These are phyloP conservation scores for Orthonyx spaldingii DNA, from an alignment of 2,113 vertebrate genomes.

Conservation along the genomic window DNA sequence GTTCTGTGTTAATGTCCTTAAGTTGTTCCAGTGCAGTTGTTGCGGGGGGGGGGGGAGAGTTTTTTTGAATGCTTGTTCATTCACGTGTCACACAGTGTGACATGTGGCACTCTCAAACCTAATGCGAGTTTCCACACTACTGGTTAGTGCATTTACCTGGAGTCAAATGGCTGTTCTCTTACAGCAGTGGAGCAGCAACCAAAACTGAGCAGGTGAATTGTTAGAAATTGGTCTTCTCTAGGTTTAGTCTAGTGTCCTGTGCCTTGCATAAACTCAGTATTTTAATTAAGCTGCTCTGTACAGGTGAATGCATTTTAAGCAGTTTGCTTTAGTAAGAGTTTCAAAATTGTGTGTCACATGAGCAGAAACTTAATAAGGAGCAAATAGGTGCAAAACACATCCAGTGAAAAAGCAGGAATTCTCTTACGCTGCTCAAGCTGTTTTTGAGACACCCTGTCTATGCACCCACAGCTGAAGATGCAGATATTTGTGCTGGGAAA, in stretches of 20 bases:
- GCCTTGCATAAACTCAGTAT: neutral
- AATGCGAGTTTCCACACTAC: accelerated
- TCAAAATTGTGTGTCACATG: neutral
- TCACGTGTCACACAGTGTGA: too few relatives aligned
- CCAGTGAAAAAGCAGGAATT: neutral
- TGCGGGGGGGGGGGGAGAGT: accelerated
- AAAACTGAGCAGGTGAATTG: neutral
- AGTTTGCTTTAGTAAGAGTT: neutral
- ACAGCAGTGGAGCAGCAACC: neutral
- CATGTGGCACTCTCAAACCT: neutral
- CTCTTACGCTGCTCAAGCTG: accelerated
- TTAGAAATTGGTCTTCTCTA: neutral
- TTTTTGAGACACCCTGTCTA: neutral
- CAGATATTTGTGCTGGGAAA: neutral
- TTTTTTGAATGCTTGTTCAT: neutral
- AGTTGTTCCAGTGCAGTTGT: neutral
- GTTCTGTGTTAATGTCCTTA: neutral
- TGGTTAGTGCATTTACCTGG: neutral
- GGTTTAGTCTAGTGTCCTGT: neutral
- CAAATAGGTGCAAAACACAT: neutral
- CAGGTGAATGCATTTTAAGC: neutral
- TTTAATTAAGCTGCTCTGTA: neutral
- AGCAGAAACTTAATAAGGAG: neutral
- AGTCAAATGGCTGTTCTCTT: accelerated
- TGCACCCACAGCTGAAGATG: neutral